Evolutionary conservation across 2,888 invertebrate genomes (phyloP), one percentile per base, ranked within the genome.

Genomic region (Scaeva pyrastri): DNA sequence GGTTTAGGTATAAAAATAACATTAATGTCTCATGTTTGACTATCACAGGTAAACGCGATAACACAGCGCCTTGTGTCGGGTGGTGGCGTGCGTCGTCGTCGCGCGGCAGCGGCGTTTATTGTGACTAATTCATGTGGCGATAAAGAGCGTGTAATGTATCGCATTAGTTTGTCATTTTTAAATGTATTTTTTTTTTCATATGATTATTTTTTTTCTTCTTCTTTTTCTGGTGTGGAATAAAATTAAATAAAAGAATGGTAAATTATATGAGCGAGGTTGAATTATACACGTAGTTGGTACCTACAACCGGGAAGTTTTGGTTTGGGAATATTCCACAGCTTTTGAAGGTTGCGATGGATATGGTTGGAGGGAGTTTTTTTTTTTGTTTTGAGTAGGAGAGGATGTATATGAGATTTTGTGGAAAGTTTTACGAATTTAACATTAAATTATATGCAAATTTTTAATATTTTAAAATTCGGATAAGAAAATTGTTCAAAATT

Each of bases 161-260:
- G 16, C 70, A 74, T 79, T 71, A 75, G 71, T 71, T 64, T 62
- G 39, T 31, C 41, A 41, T 56, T 77, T 62, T 12, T 60, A n/a
- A 14, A 8, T 11, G 4, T 58, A 26, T 36, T 56, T 36, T 39
- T 74, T 80, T 68, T n/a, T 5, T 1, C 23, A 39, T 12, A 10
- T 10, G 14, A 2, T 52, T 23, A 23, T 21, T 66, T 58, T 62
- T 78, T 72, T 62, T 11, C 50, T 50, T 58, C 41, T 39, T 16
- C 7, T 16, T 26, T 11, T 48, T 48, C 2, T 19, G 14, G 14
- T 48, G n/a, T 8, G 11, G 16, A 31, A 19, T 12, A 19, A 19
- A 12, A 19, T 58, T 39, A 1, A 60, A 43, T 8, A 48, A 31
- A 48, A 36, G 19, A 66, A 19, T 31, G 64, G 45, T 48, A 31